These are phyloP conservation scores for Anhinga anhinga DNA, from an alignment of 2,113 vertebrate species.

Conservation along the genomic window DNA sequence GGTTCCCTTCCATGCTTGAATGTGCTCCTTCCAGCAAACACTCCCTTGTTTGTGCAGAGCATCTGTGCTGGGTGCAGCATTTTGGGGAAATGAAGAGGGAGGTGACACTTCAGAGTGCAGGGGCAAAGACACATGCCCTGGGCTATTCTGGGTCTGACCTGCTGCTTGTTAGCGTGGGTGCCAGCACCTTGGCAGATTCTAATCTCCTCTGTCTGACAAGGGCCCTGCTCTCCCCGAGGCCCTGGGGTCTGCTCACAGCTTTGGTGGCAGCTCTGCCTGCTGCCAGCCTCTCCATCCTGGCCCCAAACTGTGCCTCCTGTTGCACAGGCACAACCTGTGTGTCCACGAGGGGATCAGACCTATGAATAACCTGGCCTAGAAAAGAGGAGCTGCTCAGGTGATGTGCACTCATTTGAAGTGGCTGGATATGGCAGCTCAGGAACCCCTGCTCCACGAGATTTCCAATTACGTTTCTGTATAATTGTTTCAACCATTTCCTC, in stretches of 20 bases:
- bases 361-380: not conserved
- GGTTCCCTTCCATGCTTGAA: not conserved
- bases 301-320: not conserved
- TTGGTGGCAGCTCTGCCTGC: not conserved
- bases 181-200: not conserved
- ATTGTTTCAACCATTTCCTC: conserved; percentile 35
- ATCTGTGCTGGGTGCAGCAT: not conserved
- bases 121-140: not conserved
- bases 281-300: not conserved
- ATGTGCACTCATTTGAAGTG: not conserved
- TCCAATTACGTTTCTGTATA: conserved; percentile 40
- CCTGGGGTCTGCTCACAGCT: not conserved
- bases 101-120: not conserved
- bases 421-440: conserved; percentile 11
- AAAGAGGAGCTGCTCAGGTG: not conserved
- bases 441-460: conserved; percentile 11
- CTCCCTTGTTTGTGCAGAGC: not conserved
- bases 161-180: not conserved
- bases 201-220: not conserved
- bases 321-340: not conserved
- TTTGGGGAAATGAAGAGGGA: too few relatives aligned
- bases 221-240: not conserved
- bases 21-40: rapidly evolving
- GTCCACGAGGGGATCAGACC: not conserved
- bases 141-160: not conserved